These are phyloP conservation scores for Eupeodes luniger DNA, from an alignment of 2,888 invertebrate species.

Conservation along the genomic window DNA sequence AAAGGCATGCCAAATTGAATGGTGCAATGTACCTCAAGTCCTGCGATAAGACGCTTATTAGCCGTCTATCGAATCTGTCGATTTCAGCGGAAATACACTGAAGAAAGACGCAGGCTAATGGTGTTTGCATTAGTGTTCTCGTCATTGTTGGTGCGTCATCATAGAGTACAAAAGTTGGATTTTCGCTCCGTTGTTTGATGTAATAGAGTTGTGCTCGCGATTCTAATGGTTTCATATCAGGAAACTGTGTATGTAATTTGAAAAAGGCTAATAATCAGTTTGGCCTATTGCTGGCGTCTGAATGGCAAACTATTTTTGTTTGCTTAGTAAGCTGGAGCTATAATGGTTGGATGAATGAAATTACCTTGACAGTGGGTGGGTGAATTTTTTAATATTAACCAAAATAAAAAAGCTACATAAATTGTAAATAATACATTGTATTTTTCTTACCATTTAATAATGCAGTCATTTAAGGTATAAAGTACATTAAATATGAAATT, in stretches of 20 bases:
- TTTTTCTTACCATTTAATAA: too few relatives aligned
- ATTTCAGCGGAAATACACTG: conserved; percentile 61
- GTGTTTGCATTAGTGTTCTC: conserved; percentile 69
- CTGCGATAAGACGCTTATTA: conserved; percentile 62
- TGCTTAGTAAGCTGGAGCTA: conserved; percentile 34
- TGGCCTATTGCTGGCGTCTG: conserved; percentile 49
- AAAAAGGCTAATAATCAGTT: conserved; percentile 65
- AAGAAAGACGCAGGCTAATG: conserved; percentile 60
- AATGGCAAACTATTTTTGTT: conserved; percentile 60
- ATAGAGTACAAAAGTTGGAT: neutral
- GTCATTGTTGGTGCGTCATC: conserved; percentile 37
- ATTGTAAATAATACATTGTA: too few relatives aligned
- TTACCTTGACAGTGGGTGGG: neutral
- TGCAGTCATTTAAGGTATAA: too few relatives aligned
- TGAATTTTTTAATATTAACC: neutral
- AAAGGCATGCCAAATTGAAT: conserved; percentile 72
- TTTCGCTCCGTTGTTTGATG: conserved; percentile 42
- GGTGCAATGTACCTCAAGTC: conserved; percentile 67
- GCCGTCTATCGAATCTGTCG: conserved; percentile 69
- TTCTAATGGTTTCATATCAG: conserved; percentile 59
- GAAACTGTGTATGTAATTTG: conserved; percentile 62
- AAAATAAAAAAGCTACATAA: too few relatives aligned
- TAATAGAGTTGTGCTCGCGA: conserved; percentile 54
- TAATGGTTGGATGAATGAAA: neutral
- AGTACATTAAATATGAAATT: too few relatives aligned